Conservation (phyloP, 2,888 invertebrate species). For the Erebia aethiops region DNA sequence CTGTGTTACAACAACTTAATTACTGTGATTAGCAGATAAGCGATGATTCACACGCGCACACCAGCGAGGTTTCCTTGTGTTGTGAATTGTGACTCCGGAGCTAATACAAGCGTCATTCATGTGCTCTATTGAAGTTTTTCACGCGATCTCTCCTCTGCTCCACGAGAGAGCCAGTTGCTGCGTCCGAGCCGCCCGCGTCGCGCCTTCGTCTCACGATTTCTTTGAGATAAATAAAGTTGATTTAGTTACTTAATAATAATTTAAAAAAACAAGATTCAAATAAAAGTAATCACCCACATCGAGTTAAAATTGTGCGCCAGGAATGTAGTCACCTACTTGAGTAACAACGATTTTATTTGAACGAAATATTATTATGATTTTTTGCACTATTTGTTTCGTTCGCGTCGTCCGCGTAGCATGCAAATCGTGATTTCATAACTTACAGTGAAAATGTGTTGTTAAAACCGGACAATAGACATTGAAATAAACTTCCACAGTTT, state of each 20-base stretch:
- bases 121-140: conserved; percentile 74
- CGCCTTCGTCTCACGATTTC: conserved; percentile 55
- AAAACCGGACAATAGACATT: conserved; percentile 18
- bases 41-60: conserved; percentile 34
- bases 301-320: neutral
- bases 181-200: conserved; percentile 56
- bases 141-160: conserved; percentile 73
- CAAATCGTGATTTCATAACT: conserved; percentile 21
- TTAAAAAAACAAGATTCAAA: neutral
- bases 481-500: conserved; percentile 16
- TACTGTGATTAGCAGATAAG: conserved; percentile 22
- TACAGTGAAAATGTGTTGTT: conserved; percentile 20
- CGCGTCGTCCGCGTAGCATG: conserved; percentile 20
- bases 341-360: conserved; percentile 3
- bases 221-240: neutral
- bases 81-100: conserved; percentile 24
- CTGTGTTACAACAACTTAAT: conserved; percentile 13
- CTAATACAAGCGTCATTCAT: conserved; percentile 53
- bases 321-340: neutral
- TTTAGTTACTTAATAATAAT: neutral
- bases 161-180: conserved; percentile 73
- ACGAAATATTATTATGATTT: conserved; percentile 9
- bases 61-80: conserved; percentile 27
- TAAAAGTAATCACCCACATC: neutral
- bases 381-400: conserved; percentile 16